Percentiles rank a stretch among this genome's conserved stretches.
Evolutionary conservation across 2,797 vertebrate species (phyloP).

Genomic region (Coccyzus lansbergi): DNA sequence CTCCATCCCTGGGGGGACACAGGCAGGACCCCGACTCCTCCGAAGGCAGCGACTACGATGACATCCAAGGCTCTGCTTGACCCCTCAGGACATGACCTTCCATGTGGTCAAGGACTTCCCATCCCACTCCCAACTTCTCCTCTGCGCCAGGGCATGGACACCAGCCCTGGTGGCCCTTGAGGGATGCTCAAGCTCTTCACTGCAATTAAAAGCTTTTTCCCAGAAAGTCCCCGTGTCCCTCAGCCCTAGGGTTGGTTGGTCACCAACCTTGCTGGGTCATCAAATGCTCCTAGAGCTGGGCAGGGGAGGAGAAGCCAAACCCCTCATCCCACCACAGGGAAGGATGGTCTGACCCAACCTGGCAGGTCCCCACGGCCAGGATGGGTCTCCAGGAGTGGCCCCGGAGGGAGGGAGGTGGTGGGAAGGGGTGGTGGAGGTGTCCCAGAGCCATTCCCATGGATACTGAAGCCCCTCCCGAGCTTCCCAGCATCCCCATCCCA

Average conservation of each 20-base stretch:
- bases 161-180: rapidly evolving
- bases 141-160: rapidly evolving
- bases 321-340: too few species aligned
- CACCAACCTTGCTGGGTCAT: neutral
- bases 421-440: too few species aligned
- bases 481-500: neutral
- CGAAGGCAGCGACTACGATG: slow-evolving; percentile 34
- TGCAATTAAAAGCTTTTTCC: slow-evolving; percentile 18
- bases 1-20: rapidly evolving
- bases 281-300: neutral
- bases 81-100: neutral
- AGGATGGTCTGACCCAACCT: too few species aligned
- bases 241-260: rapidly evolving
- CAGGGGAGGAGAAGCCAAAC: too few species aligned
- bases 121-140: rapidly evolving
- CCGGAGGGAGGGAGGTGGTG: neutral
- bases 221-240: rapidly evolving
- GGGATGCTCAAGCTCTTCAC: neutral
- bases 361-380: too few species aligned
- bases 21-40: neutral
- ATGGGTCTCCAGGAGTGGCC: neutral
- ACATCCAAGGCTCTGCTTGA: slow-evolving; percentile 1
- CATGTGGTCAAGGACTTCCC: rapidly evolving
- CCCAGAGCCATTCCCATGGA: neutral
- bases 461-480: too few species aligned